Percentiles rank a stretch among this genome's conserved stretches.
Conservation (phyloP, 2,888 invertebrate species). For the Apamea sordens region DNA sequence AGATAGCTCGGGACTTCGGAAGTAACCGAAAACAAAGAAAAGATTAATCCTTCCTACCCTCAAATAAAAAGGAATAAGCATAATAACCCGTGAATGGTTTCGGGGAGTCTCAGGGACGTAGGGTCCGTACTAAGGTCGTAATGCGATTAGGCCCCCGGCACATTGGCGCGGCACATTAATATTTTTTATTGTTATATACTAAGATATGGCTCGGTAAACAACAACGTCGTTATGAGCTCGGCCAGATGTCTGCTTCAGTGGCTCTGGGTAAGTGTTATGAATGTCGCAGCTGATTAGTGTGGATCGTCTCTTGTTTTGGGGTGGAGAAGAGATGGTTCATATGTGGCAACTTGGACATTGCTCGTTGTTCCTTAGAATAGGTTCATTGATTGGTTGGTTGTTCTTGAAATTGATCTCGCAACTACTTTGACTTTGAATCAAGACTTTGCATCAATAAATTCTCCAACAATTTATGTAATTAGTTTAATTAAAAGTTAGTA, state of each 20-base stretch:
- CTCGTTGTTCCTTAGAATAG: background rate
- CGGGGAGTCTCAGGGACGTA: slow-evolving; percentile 80
- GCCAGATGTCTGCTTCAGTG: slow-evolving; percentile 76
- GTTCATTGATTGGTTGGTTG: too few species aligned
- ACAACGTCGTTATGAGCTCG: slow-evolving; percentile 78
- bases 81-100: slow-evolving; percentile 87
- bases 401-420: too few species aligned
- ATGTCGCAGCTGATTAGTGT: slow-evolving; percentile 53
- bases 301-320: slow-evolving; percentile 45
- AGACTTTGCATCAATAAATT: too few species aligned
- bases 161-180: slow-evolving; percentile 87
- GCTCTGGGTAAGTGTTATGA: slow-evolving; percentile 62
- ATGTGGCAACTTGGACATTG: background rate
- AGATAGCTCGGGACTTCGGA: slow-evolving; percentile 38
- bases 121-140: slow-evolving; percentile 71
- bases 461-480: too few species aligned
- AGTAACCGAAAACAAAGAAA: slow-evolving; percentile 56
- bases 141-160: slow-evolving; percentile 82
- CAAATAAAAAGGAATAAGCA: slow-evolving; percentile 85
- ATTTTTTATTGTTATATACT: slow-evolving; percentile 87
- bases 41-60: slow-evolving; percentile 73
- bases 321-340: background rate
- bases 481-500: too few species aligned
- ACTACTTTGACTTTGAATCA: too few species aligned
- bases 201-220: slow-evolving; percentile 87